Evolutionary conservation across 2,888 invertebrate genomes (phyloP), one percentile per base, ranked within the genome.

Genomic region (Capitulum mitella): DNA sequence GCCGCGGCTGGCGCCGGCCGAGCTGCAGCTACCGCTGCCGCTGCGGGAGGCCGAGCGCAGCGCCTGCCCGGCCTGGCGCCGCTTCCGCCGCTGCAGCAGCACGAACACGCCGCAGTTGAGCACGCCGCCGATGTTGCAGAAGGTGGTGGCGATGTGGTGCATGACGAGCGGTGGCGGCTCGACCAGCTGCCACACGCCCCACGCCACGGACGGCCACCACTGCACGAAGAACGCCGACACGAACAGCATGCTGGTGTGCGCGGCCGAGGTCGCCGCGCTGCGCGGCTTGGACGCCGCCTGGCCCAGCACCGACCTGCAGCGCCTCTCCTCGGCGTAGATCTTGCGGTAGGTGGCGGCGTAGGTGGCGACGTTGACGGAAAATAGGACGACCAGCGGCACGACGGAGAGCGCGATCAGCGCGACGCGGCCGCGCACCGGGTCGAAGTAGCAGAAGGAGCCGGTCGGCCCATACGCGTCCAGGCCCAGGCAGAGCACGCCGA

Each of bases 401-500:
- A 29, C 29, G 1, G 70, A 70, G 70, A 70, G 32, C 37, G 16
- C 37, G 6, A 70, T 2, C 22, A 22, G 37, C 22, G 34, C 34
- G 34, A 34, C 6, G 19, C 3, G 37, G 37, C 70, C 70, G 37
- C 34, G 12, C 37, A 70, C 70, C 37, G 37, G 37, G 70, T 70
- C 70, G 70, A 70, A 70, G 70, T 70, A 70, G 70, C 70, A 70
- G 70, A 70, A 70, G 29, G 70, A 70, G 70, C 70, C 70, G 70
- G 70, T 29, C 70, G 70, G 70, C 0, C 70, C 70, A 37, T 70
- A 70, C 5, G 37, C 70, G 37, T 26, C 70, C 19, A 32, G 22
- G 16, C 3, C 19, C 3, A 70, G 70, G 37, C 70, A 70, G 37
- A 32, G 19, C 19, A 70, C 19, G 70, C 37, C 37, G 16, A 70